A percentile compares a stretch with the other conserved stretches of the same genome.
Conservation (phyloP, 1,140 invertebrate species). For the Archegozetes longisetosus region DNA sequence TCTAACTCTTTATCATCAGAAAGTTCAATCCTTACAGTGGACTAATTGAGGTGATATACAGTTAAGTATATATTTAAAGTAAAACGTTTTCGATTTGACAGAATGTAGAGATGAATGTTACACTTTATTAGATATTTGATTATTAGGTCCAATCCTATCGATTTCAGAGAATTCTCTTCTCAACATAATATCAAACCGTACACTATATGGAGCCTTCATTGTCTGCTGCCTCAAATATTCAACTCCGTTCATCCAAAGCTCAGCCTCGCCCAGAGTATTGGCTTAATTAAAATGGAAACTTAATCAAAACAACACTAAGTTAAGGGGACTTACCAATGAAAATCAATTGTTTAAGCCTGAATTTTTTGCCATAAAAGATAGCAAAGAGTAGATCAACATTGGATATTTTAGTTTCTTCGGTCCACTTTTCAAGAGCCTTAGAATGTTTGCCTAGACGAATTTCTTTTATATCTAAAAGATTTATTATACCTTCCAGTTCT, state of each 20-base stretch:
- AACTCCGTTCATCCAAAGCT: slow-evolving; percentile 65
- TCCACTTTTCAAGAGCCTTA: slow-evolving; percentile 87
- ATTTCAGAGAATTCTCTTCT: slow-evolving; percentile 71
- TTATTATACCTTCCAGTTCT: slow-evolving; percentile 33
- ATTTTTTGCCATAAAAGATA: slow-evolving; percentile 75
- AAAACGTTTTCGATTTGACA: too few relatives aligned
- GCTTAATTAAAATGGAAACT: slow-evolving; percentile 29
- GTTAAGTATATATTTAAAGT: too few relatives aligned
- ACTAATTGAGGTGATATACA: too few relatives aligned
- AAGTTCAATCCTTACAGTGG: too few relatives aligned
- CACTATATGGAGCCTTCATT: slow-evolving; percentile 54
- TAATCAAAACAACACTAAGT: slow-evolving; percentile 1
- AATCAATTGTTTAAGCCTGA: slow-evolving; percentile 71
- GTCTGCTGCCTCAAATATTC: slow-evolving; percentile 64
- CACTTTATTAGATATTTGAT: slow-evolving; percentile 24
- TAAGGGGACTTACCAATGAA: slow-evolving; percentile 49
- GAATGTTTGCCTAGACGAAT: slow-evolving; percentile 66
- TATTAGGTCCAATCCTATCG: slow-evolving; percentile 62
- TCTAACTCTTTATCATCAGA: too few relatives aligned
- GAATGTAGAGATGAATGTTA: slow-evolving; percentile 29
- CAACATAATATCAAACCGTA: slow-evolving; percentile 78
- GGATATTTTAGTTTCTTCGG: slow-evolving; percentile 70
- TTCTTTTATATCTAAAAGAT: slow-evolving; percentile 77
- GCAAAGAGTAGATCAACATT: slow-evolving; percentile 77
- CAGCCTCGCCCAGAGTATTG: slow-evolving; percentile 65